Base-by-base conservation (phyloP, 37 sponge, comb jelly and placozoan genomes). In the Bolinopsis microptera region DNA sequence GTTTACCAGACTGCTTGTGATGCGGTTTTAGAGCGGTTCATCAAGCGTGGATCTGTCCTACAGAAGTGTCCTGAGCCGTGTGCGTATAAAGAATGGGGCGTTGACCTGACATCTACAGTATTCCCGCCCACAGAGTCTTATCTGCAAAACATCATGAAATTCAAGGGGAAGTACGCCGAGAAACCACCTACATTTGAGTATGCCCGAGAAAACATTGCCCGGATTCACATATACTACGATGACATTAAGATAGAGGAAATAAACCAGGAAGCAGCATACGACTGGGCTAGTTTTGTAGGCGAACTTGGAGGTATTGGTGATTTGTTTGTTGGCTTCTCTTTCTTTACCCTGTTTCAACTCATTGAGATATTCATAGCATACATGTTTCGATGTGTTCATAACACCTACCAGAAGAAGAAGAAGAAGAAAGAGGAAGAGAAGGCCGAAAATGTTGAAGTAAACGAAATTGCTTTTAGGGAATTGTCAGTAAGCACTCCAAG, bases 71-170 rank as follows among this genome's bases (percentile, higher is more conserved):
- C 61, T 0, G 90, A 86, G 26, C 90, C 90, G 2, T 86, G 90
- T 23, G 30, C 13, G 41, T 86, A 86, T 48, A 24, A 37, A 28
- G 61, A 41, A 0, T 86, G 90, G 90, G 26, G 18, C 2, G 90
- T 86, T 30, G 90, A 86, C 28, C 24, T 23, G 25, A 24, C 26
- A 0, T 9, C 25, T 0, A 24, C 61, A 18, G 61, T 23, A 0
- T 86, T 86, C 61, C 90, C 90, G 0, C 30, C 90, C 1, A 86
- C 90, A 21, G 61, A 41, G 61, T 28, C 38, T n/a, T 86, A 86
- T 48, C 39, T 86, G 34, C 28, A 39, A 0, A 18, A 1, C 27
- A n/a, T 86, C 30, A 24, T 86, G 48, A 40, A 40, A 48, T 72
- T 72, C 31, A 21, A n/a, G 75, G 75, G 31, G 3, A 28, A 28